Conservation (phyloP, 2,113 vertebrate species). For the Crotalus viridis region DNA sequence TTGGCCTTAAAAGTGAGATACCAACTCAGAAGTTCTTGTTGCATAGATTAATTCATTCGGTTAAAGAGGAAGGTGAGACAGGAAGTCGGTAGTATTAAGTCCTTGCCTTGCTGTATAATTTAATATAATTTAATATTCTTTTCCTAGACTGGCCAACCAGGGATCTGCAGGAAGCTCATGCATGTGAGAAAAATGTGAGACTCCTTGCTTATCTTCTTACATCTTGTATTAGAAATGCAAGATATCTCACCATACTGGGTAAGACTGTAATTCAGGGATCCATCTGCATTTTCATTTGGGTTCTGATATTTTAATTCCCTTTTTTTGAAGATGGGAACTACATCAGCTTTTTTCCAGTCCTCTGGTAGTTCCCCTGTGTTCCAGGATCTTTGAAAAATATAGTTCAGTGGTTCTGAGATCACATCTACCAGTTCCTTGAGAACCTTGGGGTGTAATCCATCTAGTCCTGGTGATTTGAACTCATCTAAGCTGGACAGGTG, state of each 20-base stretch:
- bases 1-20: not conserved
- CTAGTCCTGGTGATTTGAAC: too few relatives aligned
- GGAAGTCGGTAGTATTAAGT: not conserved
- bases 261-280: not conserved
- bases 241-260: not conserved
- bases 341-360: too few relatives aligned
- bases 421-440: too few relatives aligned
- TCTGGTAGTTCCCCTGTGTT: too few relatives aligned
- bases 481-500: too few relatives aligned
- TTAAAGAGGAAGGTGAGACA: not conserved
- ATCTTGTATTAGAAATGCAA: not conserved
- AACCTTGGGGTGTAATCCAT: too few relatives aligned
- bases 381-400: too few relatives aligned
- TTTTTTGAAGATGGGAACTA: too few relatives aligned
- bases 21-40: not conserved
- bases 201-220: not conserved
- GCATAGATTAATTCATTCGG: not conserved
- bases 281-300: not conserved
- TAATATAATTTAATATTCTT: not conserved
- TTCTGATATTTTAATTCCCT: not conserved
- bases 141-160: not conserved
- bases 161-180: not conserved
- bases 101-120: not conserved
- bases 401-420: too few relatives aligned
- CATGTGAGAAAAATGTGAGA: not conserved